A percentile compares a stretch with the other conserved stretches of the same genome.
Conservation (phyloP, 2,113 vertebrate genomes). For the Passer montanus region DNA sequence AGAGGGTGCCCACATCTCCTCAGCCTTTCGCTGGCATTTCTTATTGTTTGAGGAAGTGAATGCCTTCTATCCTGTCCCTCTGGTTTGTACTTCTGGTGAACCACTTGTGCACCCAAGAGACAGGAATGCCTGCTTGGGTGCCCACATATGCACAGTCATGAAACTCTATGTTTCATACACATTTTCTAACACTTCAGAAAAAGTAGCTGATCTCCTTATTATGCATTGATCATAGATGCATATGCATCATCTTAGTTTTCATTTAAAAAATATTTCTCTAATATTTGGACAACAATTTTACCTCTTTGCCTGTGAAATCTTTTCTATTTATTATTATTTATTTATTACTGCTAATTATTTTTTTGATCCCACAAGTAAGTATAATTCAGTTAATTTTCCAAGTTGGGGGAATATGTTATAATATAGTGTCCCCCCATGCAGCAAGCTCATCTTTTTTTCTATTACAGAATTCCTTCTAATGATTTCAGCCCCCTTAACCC, state of each 20-base stretch:
- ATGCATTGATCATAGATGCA: not conserved
- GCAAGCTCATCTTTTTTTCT: constrained; percentile 30
- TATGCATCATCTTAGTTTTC: not conserved
- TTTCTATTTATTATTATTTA: not conserved
- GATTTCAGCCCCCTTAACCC: not conserved
- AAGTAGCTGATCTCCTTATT: not conserved
- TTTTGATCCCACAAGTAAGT: not conserved
- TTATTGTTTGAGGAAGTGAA: not conserved
- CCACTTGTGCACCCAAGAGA: not conserved
- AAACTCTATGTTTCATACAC: not conserved
- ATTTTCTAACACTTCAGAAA: not conserved
- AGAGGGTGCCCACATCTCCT: not conserved
- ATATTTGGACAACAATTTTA: not conserved
- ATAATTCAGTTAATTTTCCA: not conserved
- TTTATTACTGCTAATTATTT: not conserved
- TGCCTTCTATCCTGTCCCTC: not conserved
- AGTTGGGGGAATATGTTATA: not conserved
- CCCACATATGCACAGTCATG: not conserved
- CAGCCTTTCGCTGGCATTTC: not conserved
- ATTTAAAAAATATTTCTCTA: not conserved
- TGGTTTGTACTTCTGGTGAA: not conserved
- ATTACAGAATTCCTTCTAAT: not conserved
- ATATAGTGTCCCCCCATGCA: not conserved
- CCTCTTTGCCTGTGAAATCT: not conserved
- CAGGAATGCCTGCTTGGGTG: not conserved